phyloP scores from a whole-genome alignment of 2,888 invertebrate species.

The Cosmia trapezina region DNA sequence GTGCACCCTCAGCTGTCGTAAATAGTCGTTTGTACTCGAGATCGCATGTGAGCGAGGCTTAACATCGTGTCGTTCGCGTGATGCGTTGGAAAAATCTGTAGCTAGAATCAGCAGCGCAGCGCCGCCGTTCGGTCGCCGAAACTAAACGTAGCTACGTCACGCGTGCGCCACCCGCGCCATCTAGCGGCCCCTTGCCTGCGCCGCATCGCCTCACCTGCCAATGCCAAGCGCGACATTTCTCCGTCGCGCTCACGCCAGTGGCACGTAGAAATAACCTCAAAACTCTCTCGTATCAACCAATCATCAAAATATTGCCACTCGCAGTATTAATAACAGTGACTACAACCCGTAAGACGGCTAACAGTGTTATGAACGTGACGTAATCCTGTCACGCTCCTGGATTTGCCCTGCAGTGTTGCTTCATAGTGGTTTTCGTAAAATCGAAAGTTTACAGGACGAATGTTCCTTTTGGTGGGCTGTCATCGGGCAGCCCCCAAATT shows the following conservation, averaged over 20 bases:
- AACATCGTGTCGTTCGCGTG: conserved; percentile 81
- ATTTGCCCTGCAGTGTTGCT: conserved; percentile 78
- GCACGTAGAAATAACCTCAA: conserved; percentile 90
- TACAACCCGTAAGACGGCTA: conserved; percentile 71
- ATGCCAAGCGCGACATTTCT: conserved; percentile 84
- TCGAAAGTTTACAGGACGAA: conserved; percentile 88
- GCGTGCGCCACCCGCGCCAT: conserved; percentile 81
- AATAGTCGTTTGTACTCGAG: conserved; percentile 64
- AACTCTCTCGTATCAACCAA: conserved; percentile 82
- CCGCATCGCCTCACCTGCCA: conserved; percentile 80
- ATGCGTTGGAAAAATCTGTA: conserved; percentile 89
- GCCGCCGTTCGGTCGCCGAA: conserved; percentile 88
- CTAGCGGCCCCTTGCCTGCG: conserved; percentile 74
- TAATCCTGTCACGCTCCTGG: conserved; percentile 68
- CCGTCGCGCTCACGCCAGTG: conserved; percentile 88
- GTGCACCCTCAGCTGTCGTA: conserved; percentile 60
- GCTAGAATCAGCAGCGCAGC: conserved; percentile 88
- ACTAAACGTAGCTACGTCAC: conserved; percentile 84
- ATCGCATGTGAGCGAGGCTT: conserved; percentile 79
- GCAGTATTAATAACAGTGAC: conserved; percentile 80
- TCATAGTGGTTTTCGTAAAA: conserved; percentile 82
- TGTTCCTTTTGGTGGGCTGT: conserved; percentile 89
- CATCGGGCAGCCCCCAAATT: conserved; percentile 89
- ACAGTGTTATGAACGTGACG: conserved; percentile 78
- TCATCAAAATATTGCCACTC: conserved; percentile 83